A percentile compares a stretch with the other conserved stretches of the same genome.
These are phyloP conservation scores for Bruchidius siliquastri DNA, from an alignment of 2,888 invertebrate genomes.

Conservation along the genomic window DNA sequence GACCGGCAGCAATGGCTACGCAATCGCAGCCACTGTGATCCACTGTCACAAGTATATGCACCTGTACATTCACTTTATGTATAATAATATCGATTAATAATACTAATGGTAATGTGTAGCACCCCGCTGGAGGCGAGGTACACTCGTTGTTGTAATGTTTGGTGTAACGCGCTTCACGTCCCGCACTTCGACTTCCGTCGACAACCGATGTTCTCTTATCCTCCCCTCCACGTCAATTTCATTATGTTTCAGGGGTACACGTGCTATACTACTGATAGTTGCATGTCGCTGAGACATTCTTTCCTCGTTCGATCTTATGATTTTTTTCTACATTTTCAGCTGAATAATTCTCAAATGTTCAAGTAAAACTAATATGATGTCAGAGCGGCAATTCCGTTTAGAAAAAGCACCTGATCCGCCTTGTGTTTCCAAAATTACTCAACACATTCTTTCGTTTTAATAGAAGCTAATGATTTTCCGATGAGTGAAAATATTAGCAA, in stretches of 20 bases:
- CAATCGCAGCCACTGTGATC: slow-evolving; percentile 46
- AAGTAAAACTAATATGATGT: too few relatives aligned
- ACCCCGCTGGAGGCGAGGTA: slow-evolving; percentile 44
- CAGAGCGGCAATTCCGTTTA: too few relatives aligned
- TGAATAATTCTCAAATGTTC: too few relatives aligned
- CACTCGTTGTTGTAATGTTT: slow-evolving; percentile 49
- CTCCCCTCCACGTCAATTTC: background rate
- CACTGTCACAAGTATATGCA: slow-evolving; percentile 47
- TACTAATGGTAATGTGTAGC: slow-evolving; percentile 38
- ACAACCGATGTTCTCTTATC: slow-evolving; percentile 18
- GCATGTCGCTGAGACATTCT: too few relatives aligned
- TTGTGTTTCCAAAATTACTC: too few relatives aligned
- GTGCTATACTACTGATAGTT: background rate
- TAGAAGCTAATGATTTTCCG: too few relatives aligned
- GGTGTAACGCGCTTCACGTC: slow-evolving; percentile 46
- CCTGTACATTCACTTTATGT: slow-evolving; percentile 50
- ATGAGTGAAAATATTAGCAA: too few relatives aligned
- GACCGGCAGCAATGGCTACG: slow-evolving; percentile 32
- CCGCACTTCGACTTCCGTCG: slow-evolving; percentile 51
- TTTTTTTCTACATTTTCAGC: too few relatives aligned
- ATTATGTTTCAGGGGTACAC: background rate
- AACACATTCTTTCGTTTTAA: too few relatives aligned
- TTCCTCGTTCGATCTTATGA: too few relatives aligned
- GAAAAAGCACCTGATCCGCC: too few relatives aligned
- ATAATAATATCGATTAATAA: slow-evolving; percentile 31